Conservation (phyloP, 2,113 vertebrate genomes). For the Leptodactylus fuscus region DNA sequence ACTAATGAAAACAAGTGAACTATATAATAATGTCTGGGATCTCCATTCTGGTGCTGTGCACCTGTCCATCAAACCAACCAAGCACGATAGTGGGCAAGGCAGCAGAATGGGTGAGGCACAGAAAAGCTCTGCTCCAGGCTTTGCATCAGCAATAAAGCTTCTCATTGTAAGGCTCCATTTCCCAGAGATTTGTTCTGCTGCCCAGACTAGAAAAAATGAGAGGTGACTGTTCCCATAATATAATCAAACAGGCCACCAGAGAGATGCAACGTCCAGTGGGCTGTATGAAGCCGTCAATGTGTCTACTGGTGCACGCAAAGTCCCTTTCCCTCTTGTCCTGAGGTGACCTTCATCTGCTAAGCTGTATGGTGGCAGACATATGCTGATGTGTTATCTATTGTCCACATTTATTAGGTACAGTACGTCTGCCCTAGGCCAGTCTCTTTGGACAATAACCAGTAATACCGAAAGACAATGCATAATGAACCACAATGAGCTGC, state of each 20-base stretch:
- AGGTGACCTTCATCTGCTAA: conserved; percentile 7
- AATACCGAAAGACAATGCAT: background rate
- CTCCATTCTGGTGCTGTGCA: conserved; percentile 8
- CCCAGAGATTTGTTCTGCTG: conserved; percentile 20
- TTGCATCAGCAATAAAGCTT: conserved; percentile 31
- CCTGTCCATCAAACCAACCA: conserved; percentile 33
- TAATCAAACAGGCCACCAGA: conserved; percentile 32
- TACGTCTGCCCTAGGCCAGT: background rate
- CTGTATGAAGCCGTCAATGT: conserved; percentile 23
- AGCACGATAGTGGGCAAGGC: conserved; percentile 37
- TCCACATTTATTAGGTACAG: conserved; percentile 32
- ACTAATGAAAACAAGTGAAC: conserved; percentile 24
- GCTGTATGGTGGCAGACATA: conserved; percentile 10
- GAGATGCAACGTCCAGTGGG: conserved; percentile 6
- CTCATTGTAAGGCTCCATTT: conserved; percentile 34
- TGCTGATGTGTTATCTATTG: conserved; percentile 20
- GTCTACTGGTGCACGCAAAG: conserved; percentile 34
- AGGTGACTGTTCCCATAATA: conserved; percentile 42
- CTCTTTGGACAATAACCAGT: background rate
- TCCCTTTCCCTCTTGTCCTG: conserved; percentile 15
- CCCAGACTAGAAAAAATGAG: conserved; percentile 37
- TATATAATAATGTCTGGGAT: conserved; percentile 1
- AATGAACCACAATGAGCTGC: conserved; percentile 6
- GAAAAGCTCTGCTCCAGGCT: conserved; percentile 9
- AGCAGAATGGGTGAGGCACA: conserved; percentile 18